Evolutionary conservation across 2,113 vertebrate species (phyloP).

Genomic region (Trinectes maculatus): DNA sequence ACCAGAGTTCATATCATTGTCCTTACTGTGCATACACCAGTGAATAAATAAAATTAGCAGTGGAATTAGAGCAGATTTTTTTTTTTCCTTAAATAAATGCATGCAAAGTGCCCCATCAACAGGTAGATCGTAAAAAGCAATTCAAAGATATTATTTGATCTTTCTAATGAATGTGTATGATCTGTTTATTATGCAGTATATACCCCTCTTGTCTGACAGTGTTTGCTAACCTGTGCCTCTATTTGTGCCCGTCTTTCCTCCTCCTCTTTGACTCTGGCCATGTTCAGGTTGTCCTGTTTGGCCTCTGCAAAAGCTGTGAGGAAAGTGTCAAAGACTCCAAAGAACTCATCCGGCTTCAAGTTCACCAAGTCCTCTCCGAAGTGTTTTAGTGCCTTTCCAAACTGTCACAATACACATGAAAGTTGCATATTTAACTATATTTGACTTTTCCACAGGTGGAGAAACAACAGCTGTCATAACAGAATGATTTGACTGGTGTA

Average conservation of each 20-base stretch:
- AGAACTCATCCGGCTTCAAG: slow-evolving; percentile 60
- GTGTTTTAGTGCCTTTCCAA: slow-evolving; percentile 44
- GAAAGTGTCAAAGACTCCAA: slow-evolving; percentile 62
- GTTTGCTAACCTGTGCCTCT: slow-evolving; percentile 55
- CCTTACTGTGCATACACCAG: neutral
- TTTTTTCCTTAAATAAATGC: neutral
- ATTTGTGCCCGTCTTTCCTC: slow-evolving; percentile 53
- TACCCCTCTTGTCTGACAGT: neutral
- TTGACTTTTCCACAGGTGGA: neutral
- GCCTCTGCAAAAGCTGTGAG: slow-evolving; percentile 54
- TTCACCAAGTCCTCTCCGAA: slow-evolving; percentile 60
- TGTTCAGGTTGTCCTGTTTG: slow-evolving; percentile 54
- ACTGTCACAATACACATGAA: slow-evolving; percentile 27
- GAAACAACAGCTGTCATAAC: neutral
- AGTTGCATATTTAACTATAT: neutral
- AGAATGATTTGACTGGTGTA: neutral
- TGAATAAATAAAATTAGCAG: neutral
- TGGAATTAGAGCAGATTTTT: neutral
- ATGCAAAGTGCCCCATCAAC: neutral
- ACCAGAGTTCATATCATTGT: neutral
- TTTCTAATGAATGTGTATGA: too few relatives aligned
- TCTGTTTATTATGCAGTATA: too few relatives aligned
- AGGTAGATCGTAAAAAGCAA: neutral
- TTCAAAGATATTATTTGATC: neutral
- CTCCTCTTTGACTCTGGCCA: slow-evolving; percentile 53